A percentile compares a stretch with the other conserved stretches of the same genome.
Evolutionary conservation across 2,888 invertebrate genomes (phyloP).

Genomic region (Amphipoea lucens): DNA sequence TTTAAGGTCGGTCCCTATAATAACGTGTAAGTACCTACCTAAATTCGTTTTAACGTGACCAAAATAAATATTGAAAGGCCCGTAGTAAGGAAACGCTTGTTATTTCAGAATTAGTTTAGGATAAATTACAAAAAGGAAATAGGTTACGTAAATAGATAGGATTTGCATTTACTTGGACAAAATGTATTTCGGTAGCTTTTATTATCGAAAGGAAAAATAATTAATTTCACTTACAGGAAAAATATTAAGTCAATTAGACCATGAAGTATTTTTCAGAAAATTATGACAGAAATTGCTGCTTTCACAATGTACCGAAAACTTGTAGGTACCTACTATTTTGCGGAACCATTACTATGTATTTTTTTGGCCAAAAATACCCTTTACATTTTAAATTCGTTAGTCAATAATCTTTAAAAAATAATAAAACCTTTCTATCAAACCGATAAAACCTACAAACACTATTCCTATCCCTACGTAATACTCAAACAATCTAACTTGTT

Average conservation of each 20-base stretch:
- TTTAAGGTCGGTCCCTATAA: background rate
- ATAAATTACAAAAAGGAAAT: background rate
- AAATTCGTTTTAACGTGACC: slow-evolving; percentile 11
- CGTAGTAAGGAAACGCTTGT: background rate
- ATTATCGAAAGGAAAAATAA: background rate
- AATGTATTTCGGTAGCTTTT: background rate
- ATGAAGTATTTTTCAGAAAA: background rate
- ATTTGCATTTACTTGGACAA: background rate
- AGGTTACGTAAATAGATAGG: background rate
- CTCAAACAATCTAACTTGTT: background rate
- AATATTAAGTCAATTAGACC: background rate
- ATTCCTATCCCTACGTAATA: background rate
- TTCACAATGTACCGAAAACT: background rate
- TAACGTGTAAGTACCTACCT: background rate
- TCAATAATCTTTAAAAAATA: background rate
- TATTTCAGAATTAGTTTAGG: background rate
- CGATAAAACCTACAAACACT: background rate
- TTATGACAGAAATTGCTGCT: background rate
- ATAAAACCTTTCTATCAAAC: background rate
- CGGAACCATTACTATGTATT: background rate
- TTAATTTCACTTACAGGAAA: background rate
- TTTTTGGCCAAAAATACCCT: background rate
- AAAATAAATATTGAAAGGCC: slow-evolving; percentile 25
- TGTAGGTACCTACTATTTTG: background rate
- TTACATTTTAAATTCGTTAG: background rate